Conservation (phyloP, 1,140 invertebrate genomes). For the Drosophila pseudoobscura region DNA sequence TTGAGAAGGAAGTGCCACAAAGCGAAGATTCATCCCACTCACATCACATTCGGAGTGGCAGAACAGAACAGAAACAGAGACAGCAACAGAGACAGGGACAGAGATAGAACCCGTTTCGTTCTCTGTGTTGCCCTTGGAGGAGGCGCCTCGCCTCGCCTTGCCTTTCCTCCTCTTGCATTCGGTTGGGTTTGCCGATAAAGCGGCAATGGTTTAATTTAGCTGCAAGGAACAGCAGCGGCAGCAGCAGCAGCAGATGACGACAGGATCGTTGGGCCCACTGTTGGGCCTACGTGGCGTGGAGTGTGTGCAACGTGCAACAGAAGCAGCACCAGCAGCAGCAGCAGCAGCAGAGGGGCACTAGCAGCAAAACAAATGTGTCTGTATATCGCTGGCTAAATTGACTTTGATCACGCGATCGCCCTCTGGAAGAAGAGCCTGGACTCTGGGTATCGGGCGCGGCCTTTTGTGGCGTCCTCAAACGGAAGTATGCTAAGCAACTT, state of each 20-base stretch:
- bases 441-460: slow-evolving; percentile 42
- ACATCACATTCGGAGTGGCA: slow-evolving; percentile 9
- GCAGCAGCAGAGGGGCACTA: slow-evolving; percentile 27
- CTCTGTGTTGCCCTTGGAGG: slow-evolving; percentile 45
- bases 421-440: slow-evolving; percentile 33
- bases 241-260: slow-evolving; percentile 71
- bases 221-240: slow-evolving; percentile 44
- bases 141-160: slow-evolving; percentile 51
- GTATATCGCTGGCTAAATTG: slow-evolving; percentile 81
- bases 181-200: slow-evolving; percentile 62
- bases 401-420: slow-evolving; percentile 81
- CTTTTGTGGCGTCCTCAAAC: slow-evolving; percentile 69
- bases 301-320: slow-evolving; percentile 49
- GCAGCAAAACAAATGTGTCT: slow-evolving; percentile 76
- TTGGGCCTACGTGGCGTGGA: slow-evolving; percentile 37
- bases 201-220: slow-evolving; percentile 81
- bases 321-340: slow-evolving; percentile 32
- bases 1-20: slow-evolving; percentile 52
- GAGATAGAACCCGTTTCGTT: slow-evolving; percentile 1
- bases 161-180: slow-evolving; percentile 10
- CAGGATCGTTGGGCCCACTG: slow-evolving; percentile 72
- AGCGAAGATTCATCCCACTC: no score
- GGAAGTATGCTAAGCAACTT: slow-evolving; percentile 82
- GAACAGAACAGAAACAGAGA: neutral
- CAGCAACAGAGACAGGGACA: no score